phyloP scores from a whole-genome alignment of 2,113 vertebrate species.

The Xenopus borealis region DNA sequence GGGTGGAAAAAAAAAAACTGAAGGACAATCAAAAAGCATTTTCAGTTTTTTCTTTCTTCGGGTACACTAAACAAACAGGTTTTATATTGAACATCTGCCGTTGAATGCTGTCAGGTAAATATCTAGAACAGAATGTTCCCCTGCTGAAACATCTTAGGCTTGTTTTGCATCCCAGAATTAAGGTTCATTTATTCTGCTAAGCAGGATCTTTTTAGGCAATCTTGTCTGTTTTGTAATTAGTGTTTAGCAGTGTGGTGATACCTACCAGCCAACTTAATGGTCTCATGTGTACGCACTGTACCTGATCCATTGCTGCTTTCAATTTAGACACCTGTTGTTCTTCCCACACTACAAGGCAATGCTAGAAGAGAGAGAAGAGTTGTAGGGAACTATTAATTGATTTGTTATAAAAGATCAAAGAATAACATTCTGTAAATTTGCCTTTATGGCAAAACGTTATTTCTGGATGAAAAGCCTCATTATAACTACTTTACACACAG shows the following conservation, averaged over 20 bases:
- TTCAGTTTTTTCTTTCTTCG: constrained; percentile 34
- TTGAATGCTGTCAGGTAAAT: constrained; percentile 3
- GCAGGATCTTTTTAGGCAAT: constrained; percentile 36
- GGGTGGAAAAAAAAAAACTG: constrained; percentile 16
- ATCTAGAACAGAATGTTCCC: constrained; percentile 24
- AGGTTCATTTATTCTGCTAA: constrained; percentile 34
- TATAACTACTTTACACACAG: neutral
- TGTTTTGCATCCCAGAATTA: constrained; percentile 11
- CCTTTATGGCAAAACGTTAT: neutral
- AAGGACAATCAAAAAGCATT: constrained; percentile 44
- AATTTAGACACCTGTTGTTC: no score
- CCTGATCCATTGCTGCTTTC: constrained; percentile 5
- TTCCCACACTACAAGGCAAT: neutral
- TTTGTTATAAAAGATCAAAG: neutral
- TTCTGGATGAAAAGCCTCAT: neutral
- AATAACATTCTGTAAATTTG: neutral
- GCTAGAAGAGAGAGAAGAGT: no score
- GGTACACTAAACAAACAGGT: constrained; percentile 28
- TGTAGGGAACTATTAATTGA: neutral
- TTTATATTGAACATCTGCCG: constrained; percentile 31
- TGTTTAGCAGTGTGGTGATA: neutral
- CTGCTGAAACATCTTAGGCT: constrained; percentile 19
- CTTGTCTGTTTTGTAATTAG: constrained; percentile 10
- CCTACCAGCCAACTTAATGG: neutral
- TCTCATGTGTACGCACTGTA: neutral